Evolutionary conservation across 2,113 vertebrate species (phyloP).

Genomic region (Condylura cristata): DNA sequence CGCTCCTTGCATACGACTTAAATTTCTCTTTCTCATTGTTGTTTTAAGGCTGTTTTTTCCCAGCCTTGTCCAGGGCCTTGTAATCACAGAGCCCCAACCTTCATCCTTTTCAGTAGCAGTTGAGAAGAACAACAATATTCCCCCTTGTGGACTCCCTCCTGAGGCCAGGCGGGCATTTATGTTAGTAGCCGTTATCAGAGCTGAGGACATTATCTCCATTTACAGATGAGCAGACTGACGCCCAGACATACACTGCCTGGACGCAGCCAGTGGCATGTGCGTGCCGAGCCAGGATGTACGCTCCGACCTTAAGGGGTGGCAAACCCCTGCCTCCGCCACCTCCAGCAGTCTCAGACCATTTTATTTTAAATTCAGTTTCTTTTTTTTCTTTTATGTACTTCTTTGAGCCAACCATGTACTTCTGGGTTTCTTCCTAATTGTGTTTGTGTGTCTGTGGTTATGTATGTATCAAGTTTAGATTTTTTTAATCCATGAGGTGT

Average conservation of each 20-base stretch:
- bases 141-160: not conserved
- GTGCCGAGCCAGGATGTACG: not conserved
- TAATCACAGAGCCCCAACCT: not conserved
- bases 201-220: not conserved
- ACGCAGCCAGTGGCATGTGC: not conserved
- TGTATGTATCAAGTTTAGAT: not conserved
- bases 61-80: not conserved
- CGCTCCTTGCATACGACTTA: not conserved
- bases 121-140: not conserved
- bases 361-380: not conserved
- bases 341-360: not conserved
- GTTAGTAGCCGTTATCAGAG: not conserved
- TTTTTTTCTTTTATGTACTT: not conserved
- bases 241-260: not conserved
- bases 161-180: not conserved
- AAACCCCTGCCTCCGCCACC: not conserved
- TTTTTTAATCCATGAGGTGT: not conserved
- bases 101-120: not conserved
- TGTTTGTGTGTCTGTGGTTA: not conserved
- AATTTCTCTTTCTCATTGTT: not conserved
- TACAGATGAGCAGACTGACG: not conserved
- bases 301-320: not conserved
- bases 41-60: not conserved
- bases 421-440: constrained; percentile 38
- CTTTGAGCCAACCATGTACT: not conserved